Evolutionary conservation across 2,888 invertebrate species (phyloP).

Genomic region (Nasonovia ribisnigri): DNA sequence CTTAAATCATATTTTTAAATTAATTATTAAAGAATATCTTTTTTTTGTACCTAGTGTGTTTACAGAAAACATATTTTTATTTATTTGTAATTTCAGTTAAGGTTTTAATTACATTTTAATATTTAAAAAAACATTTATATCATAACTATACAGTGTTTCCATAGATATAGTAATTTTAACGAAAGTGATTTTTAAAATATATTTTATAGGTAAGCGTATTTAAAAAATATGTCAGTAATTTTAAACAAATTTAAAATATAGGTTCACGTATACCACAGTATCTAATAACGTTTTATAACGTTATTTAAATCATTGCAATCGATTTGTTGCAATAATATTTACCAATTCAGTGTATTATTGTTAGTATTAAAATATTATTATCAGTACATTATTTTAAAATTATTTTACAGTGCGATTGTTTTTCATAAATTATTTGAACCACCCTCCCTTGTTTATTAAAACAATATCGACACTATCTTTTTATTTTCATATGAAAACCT

Average conservation of each 20-base stretch:
- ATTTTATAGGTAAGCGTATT: not conserved
- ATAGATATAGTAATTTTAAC: not conserved
- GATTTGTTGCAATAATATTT: not conserved
- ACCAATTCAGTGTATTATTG: not conserved
- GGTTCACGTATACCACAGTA: not conserved
- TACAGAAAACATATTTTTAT: not conserved
- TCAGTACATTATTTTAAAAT: too few species aligned
- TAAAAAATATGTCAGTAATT: not conserved
- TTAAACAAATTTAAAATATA: not conserved
- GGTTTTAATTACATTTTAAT: not conserved
- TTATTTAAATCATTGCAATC: not conserved
- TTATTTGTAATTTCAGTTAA: not conserved
- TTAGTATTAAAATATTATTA: too few species aligned
- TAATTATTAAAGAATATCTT: not conserved
- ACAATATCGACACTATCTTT: not conserved
- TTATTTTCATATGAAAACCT: not conserved
- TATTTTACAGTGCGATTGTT: too few species aligned
- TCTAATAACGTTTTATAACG: not conserved
- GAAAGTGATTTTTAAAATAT: not conserved
- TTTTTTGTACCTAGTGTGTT: not conserved
- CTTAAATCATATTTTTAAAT: not conserved
- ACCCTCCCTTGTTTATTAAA: not conserved
- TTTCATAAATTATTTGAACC: too few species aligned
- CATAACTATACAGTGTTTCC: not conserved
- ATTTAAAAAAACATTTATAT: not conserved